Evolutionary conservation across 2,888 invertebrate species (phyloP), one percentile per base, ranked within the genome.

Genomic region (Tricholauxania praeusta): DNA sequence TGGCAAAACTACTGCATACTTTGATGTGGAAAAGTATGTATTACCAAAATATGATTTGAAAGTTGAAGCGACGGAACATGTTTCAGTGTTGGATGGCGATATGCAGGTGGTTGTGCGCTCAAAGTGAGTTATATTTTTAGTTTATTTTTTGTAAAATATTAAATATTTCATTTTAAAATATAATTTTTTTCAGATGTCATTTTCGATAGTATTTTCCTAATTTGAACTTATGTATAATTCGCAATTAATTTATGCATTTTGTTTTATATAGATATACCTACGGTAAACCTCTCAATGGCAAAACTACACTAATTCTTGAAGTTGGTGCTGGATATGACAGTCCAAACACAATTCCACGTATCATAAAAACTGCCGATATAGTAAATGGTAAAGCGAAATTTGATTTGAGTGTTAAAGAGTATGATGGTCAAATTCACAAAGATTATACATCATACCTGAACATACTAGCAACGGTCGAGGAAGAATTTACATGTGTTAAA

Each of bases 41-140:
- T 88, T 96, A 78, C 98, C 98, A 0, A 97, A 96, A 84, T 98
- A 97, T 87, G 92, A 96, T 80, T 94, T 98, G 75, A 91, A 91
- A 60, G 92, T 98, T 77, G 91, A 93, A 76, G 90, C 95, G 51
- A 94, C 96, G 0, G 90, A 93, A 69, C 94, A 95, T 83, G 91
- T 93, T 6, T 93, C 96, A 0, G 94, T 96, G 84, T 92, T 92
- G 77, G 95, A 96, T 74, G 93, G 93, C 53, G 92, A 92, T 78
- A 90, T 98, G 74, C 90, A 90, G 10, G 93, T 94, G n/a, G 93
- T 94, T 39, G 90, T 98, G 10, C 80, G 79, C 59, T 81, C 86
- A 10, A 83, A 82, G 85, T 85, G 79, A 81, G 83, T 80, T 39
- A 39, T 8, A n/a, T n/a, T 2, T 15, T 60, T 39, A 5, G 10